Evolutionary conservation across 2,888 invertebrate species (phyloP).

Genomic region (Candidula unifasciata): DNA sequence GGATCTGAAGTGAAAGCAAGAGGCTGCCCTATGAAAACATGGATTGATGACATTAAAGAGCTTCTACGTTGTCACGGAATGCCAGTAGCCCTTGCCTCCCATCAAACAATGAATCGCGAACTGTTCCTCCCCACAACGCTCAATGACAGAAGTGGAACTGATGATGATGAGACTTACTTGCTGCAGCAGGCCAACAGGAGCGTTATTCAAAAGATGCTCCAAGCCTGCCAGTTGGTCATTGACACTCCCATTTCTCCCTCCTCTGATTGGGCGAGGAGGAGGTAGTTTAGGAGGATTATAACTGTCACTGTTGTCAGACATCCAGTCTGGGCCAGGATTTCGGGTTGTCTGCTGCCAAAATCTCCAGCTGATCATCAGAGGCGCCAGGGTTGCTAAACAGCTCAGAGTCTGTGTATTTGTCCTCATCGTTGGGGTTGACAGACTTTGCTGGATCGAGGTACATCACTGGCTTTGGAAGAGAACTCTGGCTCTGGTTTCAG

Average conservation of each 20-base stretch:
- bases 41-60: too few species aligned
- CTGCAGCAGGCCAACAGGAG: constrained; percentile 53
- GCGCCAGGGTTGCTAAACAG: constrained; percentile 71
- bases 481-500: constrained; percentile 43
- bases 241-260: constrained; percentile 14
- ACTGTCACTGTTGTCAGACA: constrained; percentile 55
- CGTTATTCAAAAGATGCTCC: constrained; percentile 49
- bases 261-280: constrained; percentile 39
- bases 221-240: constrained; percentile 48
- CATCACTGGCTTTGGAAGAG: constrained; percentile 67
- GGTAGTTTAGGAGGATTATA: constrained; percentile 51
- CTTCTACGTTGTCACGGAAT: neutral
- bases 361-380: constrained; percentile 57
- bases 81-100: neutral
- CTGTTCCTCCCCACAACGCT: too few species aligned
- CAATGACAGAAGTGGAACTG: neutral
- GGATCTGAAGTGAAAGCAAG: too few species aligned
- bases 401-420: constrained; percentile 69
- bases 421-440: constrained; percentile 63
- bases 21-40: too few species aligned
- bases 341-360: constrained; percentile 58
- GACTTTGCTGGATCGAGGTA: constrained; percentile 52
- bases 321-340: constrained; percentile 42
- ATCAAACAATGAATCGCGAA: neutral
- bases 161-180: constrained; percentile 50